Percentiles rank a stretch among this genome's conserved stretches.
Conservation (phyloP, 2,113 vertebrate genomes). For the Lagenorhynchus albirostris region DNA sequence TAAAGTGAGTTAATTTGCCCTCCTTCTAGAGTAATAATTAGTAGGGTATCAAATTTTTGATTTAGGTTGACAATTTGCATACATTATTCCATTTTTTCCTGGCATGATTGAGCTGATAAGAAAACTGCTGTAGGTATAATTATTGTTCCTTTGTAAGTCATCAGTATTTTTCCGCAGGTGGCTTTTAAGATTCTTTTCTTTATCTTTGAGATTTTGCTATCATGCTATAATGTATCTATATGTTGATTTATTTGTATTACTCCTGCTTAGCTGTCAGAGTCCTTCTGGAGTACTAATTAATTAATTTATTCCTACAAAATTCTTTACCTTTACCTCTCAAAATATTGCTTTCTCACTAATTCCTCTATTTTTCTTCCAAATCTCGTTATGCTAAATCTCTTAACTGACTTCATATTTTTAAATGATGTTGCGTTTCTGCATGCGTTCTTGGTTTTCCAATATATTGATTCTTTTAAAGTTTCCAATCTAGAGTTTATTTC, state of each 20-base stretch:
- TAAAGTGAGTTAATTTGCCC: constrained; percentile 30
- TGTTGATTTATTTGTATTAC: background rate
- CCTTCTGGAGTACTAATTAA: background rate
- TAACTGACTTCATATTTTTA: background rate
- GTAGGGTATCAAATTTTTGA: background rate
- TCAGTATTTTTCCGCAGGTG: background rate
- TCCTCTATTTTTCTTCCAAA: background rate
- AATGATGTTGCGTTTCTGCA: background rate
- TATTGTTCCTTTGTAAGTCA: background rate
- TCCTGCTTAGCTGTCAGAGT: background rate
- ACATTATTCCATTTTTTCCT: background rate
- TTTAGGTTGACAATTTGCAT: constrained; percentile 1
- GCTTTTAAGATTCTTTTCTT: background rate
- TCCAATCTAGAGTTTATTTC: background rate
- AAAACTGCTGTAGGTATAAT: background rate
- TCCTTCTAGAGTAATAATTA: constrained; percentile 41
- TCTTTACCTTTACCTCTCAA: background rate
- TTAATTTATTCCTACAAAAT: background rate
- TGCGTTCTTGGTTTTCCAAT: background rate
- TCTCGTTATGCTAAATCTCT: background rate
- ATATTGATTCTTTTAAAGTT: background rate
- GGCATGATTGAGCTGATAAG: background rate
- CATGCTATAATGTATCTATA: background rate
- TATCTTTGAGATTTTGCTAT: background rate
- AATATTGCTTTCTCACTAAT: background rate